Base-by-base conservation (phyloP, 2,797 vertebrate species). In the Phaenicophaeus curvirostris region DNA sequence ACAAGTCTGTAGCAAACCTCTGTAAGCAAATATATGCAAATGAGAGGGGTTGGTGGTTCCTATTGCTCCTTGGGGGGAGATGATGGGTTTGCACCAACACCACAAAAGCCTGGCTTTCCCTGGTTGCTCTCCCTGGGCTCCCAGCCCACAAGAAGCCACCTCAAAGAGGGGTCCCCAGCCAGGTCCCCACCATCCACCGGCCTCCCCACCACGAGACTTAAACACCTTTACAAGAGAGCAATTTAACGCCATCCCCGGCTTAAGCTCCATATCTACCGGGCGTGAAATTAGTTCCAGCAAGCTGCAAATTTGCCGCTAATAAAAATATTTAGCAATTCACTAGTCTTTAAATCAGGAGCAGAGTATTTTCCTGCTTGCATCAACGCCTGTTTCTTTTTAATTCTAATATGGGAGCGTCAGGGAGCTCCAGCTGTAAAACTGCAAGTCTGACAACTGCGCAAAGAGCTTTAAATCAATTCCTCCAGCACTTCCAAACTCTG, bases 201-300 rank as follows among this genome's bases (percentile, higher is more conserved):
- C 69, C 37, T 53, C 69, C 85, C 90, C 79, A 39, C 28, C 42
- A 19, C 11, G 13, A 94, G 89, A 33, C 66, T 94, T 46, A 77
- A 83, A 91, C 90, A 92, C 87, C 96, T 97, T 96, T 65, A 93
- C 94, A 87, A 93, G 93, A 96, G 91, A 98, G 96, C 90, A 98
- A 98, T 98, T 98, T 98, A 98, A 98, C 97, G 98, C 98, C 95
- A 98, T 97, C 97, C 97, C 95, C 97, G 95, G 97, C 95, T 97
- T 97, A 98, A 98, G 97, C 97, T 98, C 97, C 97, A 94, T 96
- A 97, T 97, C 98, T 98, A 96, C 97, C 63, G 96, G 98, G 97
- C 97, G 97, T 98, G 98, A 98, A 98, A 98, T 98, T 98, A 98
- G 98, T 98, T 98, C 97, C 97, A 98, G 97, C 98, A 97, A 98